Evolutionary conservation across 1,140 invertebrate species (phyloP).

Genomic region (Diuraphis noxia): DNA sequence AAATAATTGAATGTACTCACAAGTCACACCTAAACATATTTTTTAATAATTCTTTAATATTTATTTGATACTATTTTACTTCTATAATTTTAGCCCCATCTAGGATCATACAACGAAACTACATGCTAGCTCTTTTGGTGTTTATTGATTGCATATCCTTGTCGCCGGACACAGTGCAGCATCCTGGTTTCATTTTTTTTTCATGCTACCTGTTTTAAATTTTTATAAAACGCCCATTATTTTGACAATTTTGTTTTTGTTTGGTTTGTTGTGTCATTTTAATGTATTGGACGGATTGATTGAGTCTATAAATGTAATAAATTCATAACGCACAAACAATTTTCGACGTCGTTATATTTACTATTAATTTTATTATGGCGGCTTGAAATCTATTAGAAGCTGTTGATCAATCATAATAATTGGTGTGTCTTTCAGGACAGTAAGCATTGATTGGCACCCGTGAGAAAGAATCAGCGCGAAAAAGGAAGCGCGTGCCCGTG

Average conservation of each 20-base stretch:
- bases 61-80: not conserved
- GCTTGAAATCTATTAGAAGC: not conserved
- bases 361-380: not conserved
- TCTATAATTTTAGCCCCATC: constrained; percentile 36
- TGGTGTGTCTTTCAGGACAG: not conserved
- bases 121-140: constrained; percentile 25
- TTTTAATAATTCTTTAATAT: constrained; percentile 13
- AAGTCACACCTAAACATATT: not conserved
- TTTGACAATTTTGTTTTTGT: not conserved
- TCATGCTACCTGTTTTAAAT: constrained; percentile 24
- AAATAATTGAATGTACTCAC: not conserved
- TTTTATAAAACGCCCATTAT: constrained; percentile 26
- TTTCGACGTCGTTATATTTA: not conserved
- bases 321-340: not conserved
- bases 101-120: constrained; percentile 4
- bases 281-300: not conserved
- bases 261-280: not conserved
- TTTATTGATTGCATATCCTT: constrained; percentile 50
- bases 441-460: constrained; percentile 46
- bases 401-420: not conserved
- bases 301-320: not conserved
- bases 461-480: constrained; percentile 45
- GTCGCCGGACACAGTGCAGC: constrained; percentile 51
- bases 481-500: constrained; percentile 45
- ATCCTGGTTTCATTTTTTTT: constrained; percentile 22